These are phyloP conservation scores for Pristionchus arcanus DNA, from an alignment of 2,888 invertebrate genomes.

Conservation along the genomic window DNA sequence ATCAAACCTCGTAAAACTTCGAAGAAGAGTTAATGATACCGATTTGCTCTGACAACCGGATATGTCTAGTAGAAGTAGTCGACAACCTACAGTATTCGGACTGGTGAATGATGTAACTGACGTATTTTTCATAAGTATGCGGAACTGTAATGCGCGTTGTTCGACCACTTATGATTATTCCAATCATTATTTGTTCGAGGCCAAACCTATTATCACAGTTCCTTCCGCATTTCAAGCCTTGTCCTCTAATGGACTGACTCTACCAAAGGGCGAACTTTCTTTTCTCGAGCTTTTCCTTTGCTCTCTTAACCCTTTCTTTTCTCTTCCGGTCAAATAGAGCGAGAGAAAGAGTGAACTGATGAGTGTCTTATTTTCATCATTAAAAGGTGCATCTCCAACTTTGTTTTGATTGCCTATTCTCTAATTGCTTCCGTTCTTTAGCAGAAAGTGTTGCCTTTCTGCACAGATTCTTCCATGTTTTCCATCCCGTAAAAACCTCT, in stretches of 20 bases:
- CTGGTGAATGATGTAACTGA: neutral
- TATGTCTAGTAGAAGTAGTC: neutral
- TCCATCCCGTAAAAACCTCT: neutral
- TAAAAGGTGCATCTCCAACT: neutral
- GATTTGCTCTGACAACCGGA: slow-evolving; percentile 24
- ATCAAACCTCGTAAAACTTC: slow-evolving; percentile 27
- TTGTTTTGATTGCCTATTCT: neutral
- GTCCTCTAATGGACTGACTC: slow-evolving; percentile 12
- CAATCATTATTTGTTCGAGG: slow-evolving; percentile 33
- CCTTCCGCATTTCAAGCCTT: neutral
- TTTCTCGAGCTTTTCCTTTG: neutral
- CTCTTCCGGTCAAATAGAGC: neutral
- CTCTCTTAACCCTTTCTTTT: neutral
- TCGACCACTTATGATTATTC: neutral
- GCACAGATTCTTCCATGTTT: neutral
- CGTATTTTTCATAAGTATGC: neutral
- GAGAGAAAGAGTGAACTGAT: neutral
- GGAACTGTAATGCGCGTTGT: neutral
- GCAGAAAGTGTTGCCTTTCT: neutral
- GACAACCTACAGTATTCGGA: neutral
- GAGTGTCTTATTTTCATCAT: neutral
- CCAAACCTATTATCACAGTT: slow-evolving; percentile 16
- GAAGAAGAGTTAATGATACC: slow-evolving; percentile 25
- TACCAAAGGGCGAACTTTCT: neutral
- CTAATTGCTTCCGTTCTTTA: neutral